Conservation (phyloP, 2,888 invertebrate genomes). For the Dryococelus australis region DNA sequence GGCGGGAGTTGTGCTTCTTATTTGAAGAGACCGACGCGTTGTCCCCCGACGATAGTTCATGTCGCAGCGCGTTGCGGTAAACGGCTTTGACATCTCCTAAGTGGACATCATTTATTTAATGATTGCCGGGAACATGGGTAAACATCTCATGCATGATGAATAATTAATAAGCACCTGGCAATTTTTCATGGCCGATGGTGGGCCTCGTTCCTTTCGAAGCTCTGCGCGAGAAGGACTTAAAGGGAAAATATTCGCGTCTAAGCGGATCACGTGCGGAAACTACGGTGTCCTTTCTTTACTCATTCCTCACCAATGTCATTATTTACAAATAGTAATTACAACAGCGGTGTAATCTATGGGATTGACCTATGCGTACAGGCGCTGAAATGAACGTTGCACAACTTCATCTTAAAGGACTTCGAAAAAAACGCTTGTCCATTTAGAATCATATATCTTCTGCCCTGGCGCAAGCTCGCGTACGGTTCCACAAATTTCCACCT, state of each 20-base stretch:
- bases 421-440: too few relatives aligned
- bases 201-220: not conserved
- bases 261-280: not conserved
- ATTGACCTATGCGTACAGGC: too few relatives aligned
- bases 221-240: not conserved
- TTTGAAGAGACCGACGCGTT: not conserved
- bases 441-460: too few relatives aligned
- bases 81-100: conserved; percentile 23
- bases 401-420: too few relatives aligned
- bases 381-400: too few relatives aligned
- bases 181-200: not conserved
- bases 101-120: conserved; percentile 26
- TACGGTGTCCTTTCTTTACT: too few relatives aligned
- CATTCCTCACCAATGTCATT: too few relatives aligned
- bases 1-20: not conserved
- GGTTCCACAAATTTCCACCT: too few relatives aligned
- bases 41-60: not conserved
- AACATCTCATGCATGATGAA: conserved; percentile 24
- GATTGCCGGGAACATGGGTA: conserved; percentile 1
- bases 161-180: conserved; percentile 20
- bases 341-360: too few relatives aligned
- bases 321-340: too few relatives aligned
- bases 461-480: too few relatives aligned
- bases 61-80: not conserved
- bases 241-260: not conserved